These are phyloP conservation scores for Brachymystax lenok DNA, from an alignment of 2,797 vertebrate species.

Conservation along the genomic window DNA sequence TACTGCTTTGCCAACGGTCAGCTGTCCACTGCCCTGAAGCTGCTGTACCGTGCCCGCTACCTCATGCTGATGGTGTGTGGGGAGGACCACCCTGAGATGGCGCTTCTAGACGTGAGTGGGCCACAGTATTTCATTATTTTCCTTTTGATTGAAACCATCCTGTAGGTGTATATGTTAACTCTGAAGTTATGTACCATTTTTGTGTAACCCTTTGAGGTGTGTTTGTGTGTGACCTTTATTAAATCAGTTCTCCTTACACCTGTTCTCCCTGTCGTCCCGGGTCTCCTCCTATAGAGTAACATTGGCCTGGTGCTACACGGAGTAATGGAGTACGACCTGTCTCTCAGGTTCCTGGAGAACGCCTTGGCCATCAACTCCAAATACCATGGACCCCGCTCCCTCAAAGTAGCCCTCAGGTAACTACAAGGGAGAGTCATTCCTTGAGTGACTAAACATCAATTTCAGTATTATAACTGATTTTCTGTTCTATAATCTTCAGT, in stretches of 20 bases:
- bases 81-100: slow-evolving; percentile 91
- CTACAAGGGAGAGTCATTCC: not conserved
- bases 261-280: slow-evolving; percentile 24
- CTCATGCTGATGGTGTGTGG: slow-evolving; percentile 88
- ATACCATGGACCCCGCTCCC: slow-evolving; percentile 83
- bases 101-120: slow-evolving; percentile 84
- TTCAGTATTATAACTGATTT: not conserved
- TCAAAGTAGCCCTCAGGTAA: slow-evolving; percentile 89
- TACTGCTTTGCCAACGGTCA: slow-evolving; percentile 92
- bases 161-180: not conserved
- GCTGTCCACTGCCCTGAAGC: slow-evolving; percentile 79
- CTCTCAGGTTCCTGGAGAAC: slow-evolving; percentile 89
- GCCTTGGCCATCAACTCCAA: slow-evolving; percentile 84
- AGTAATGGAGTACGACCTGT: slow-evolving; percentile 89
- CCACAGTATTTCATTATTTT: not conserved
- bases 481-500: not conserved
- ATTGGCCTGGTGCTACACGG: slow-evolving; percentile 89
- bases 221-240: not conserved
- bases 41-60: slow-evolving; percentile 91
- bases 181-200: not conserved
- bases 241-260: not conserved
- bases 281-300: slow-evolving; percentile 79
- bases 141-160: not conserved
- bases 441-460: not conserved
- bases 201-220: not conserved